Conservation (phyloP, 2,113 vertebrate genomes). For the Scalopus aquaticus region DNA sequence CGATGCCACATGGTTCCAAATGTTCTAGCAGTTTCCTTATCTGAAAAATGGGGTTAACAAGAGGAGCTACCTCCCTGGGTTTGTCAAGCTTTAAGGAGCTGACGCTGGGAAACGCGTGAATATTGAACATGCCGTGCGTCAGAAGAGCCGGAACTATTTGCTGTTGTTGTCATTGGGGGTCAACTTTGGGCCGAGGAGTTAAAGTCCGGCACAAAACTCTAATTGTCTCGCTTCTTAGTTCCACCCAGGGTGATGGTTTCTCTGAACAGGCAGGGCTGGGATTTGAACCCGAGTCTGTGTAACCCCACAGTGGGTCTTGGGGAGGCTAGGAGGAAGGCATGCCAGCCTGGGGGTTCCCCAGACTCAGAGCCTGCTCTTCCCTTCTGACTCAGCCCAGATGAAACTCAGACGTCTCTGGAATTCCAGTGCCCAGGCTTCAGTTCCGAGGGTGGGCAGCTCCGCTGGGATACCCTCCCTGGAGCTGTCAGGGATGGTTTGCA, state of each 20-base stretch:
- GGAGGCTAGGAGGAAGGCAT: background rate
- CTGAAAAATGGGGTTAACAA: background rate
- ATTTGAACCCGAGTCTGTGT: background rate
- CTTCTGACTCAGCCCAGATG: slow-evolving; percentile 58
- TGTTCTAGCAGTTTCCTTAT: background rate
- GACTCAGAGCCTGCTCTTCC: slow-evolving; percentile 61
- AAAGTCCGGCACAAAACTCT: background rate
- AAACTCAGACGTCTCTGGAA: slow-evolving; percentile 40
- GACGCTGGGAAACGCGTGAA: background rate
- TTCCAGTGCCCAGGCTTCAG: background rate
- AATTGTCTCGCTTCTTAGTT: background rate
- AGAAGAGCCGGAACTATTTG: background rate
- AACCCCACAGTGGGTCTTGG: background rate
- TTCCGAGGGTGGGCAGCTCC: background rate
- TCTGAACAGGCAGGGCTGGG: background rate
- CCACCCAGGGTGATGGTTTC: background rate
- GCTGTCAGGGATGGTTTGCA: background rate
- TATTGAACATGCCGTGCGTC: fast-evolving
- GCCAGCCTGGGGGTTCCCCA: background rate
- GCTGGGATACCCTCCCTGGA: background rate
- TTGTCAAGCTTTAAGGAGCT: background rate
- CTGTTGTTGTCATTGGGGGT: background rate
- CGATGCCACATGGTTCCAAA: fast-evolving
- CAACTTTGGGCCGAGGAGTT: background rate
- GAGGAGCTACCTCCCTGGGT: background rate